These are phyloP conservation scores for Trichoplusia ni DNA, from an alignment of 1,140 invertebrate species.

Conservation along the genomic window DNA sequence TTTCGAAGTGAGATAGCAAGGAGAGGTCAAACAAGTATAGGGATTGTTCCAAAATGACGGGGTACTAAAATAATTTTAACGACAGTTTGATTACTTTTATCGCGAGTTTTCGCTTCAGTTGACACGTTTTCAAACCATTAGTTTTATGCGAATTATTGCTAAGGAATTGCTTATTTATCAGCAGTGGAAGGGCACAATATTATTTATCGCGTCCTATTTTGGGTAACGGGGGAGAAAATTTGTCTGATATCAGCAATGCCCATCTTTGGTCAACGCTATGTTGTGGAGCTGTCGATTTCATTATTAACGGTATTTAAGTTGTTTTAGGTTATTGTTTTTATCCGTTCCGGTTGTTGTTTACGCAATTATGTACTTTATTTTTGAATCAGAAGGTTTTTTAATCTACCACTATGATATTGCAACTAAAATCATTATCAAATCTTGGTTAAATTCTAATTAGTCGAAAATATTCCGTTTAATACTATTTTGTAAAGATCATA, in stretches of 20 bases:
- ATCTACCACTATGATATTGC: no score
- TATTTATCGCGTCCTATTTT: constrained; percentile 35
- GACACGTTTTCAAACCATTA: constrained; percentile 76
- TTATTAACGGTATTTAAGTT: no score
- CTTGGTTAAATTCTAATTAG: no score
- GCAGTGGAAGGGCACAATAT: constrained; percentile 27
- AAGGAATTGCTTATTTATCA: constrained; percentile 72
- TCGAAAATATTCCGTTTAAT: no score
- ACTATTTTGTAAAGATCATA: no score
- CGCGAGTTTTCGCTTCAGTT: constrained; percentile 75
- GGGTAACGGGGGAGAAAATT: constrained; percentile 29
- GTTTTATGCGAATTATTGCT: constrained; percentile 76
- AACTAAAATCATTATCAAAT: no score
- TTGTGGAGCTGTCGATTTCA: constrained; percentile 1
- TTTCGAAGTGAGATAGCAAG: not conserved
- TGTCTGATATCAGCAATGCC: constrained; percentile 15
- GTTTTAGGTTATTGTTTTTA: no score
- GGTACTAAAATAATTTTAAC: constrained; percentile 77
- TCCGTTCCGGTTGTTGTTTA: not conserved
- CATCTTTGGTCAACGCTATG: constrained; percentile 20
- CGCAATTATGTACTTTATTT: no score
- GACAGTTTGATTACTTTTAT: constrained; percentile 80
- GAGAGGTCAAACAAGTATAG: constrained; percentile 11
- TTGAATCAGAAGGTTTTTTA: no score
- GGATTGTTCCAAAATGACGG: constrained; percentile 55